A percentile compares a stretch with the other conserved stretches of the same genome.
Evolutionary conservation across 2,113 vertebrate genomes (phyloP).

Genomic region (Australoheros scitulus): DNA sequence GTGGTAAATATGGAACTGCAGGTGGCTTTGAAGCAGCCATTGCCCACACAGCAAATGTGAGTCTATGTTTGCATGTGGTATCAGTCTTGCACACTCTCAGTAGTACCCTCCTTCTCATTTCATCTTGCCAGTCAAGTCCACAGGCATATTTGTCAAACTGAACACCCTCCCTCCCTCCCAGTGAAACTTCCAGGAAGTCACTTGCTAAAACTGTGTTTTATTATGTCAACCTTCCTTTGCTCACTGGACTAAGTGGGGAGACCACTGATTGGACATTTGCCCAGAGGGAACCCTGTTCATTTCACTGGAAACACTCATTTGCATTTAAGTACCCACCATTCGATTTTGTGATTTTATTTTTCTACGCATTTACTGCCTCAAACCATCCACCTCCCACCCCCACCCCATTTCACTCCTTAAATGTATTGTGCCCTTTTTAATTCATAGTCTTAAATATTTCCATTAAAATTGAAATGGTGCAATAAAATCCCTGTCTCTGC

Average conservation of each 20-base stretch:
- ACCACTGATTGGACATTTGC: conserved; percentile 67
- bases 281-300: conserved; percentile 61
- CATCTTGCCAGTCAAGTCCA: conserved; percentile 52
- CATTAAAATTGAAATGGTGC: conserved; percentile 63
- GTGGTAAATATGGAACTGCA: conserved; percentile 72
- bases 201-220: conserved; percentile 50
- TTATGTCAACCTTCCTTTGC: conserved; percentile 64
- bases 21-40: conserved; percentile 57
- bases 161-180: conserved; percentile 8
- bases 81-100: not conserved
- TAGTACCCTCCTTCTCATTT: conserved; percentile 21
- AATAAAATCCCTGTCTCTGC: conserved; percentile 50
- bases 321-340: conserved; percentile 65
- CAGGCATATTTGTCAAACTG: conserved; percentile 47
- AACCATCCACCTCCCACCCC: not conserved
- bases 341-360: conserved; percentile 47
- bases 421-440: conserved; percentile 67
- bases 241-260: conserved; percentile 52
- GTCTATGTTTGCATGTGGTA: conserved; percentile 14
- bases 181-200: conserved; percentile 43
- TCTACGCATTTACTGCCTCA: conserved; percentile 44
- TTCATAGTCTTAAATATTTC: conserved; percentile 68
- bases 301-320: conserved; percentile 70
- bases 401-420: conserved; percentile 61
- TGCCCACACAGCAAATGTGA: conserved; percentile 60